phyloP scores from a whole-genome alignment of 1,140 invertebrate species.

The Heliconius congener region DNA sequence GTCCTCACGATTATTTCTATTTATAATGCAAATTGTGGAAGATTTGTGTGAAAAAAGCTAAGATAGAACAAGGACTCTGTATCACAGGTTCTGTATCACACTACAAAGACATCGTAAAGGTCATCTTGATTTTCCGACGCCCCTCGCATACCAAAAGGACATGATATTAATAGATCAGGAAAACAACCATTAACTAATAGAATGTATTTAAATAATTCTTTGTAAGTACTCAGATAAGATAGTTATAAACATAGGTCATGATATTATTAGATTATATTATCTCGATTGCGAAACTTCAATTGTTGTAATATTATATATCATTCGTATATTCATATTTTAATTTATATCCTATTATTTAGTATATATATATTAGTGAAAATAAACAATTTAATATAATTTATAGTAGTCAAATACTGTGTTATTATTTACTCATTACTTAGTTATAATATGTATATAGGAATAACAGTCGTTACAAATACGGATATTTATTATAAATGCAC shows the following conservation, averaged over 20 bases:
- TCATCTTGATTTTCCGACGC: background rate
- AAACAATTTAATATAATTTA: background rate
- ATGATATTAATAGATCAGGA: slow-evolving; percentile 21
- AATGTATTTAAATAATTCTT: background rate
- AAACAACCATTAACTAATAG: slow-evolving; percentile 17
- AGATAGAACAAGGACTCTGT: background rate
- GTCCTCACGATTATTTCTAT: background rate
- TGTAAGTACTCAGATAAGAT: background rate
- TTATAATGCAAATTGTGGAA: background rate
- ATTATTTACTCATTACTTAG: background rate
- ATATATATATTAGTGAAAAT: background rate
- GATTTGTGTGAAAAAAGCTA: background rate
- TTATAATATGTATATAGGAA: background rate
- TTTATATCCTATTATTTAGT: background rate
- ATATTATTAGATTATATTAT: background rate
- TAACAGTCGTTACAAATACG: background rate
- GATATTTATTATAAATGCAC: background rate
- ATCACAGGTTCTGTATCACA: background rate
- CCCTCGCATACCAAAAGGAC: background rate
- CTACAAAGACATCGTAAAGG: background rate
- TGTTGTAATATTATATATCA: background rate
- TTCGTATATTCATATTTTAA: background rate
- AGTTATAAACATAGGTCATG: background rate
- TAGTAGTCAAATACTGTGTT: background rate
- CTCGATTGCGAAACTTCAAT: slow-evolving; percentile 8